These are phyloP conservation scores for Pachliopta kotzebuea DNA, from an alignment of 2,888 invertebrate species.

Conservation along the genomic window DNA sequence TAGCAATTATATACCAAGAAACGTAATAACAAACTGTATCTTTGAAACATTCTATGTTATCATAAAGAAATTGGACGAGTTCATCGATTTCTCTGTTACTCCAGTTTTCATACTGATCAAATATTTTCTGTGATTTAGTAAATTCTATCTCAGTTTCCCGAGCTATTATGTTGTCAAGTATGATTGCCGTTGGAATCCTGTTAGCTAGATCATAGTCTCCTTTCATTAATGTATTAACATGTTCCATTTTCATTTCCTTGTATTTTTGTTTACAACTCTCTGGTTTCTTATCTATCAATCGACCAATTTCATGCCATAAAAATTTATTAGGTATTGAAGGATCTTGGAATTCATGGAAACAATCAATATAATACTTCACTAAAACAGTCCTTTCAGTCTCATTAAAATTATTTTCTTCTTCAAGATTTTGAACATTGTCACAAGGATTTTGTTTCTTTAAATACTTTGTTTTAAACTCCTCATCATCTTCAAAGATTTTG, in stretches of 20 bases:
- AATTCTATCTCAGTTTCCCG: slow-evolving; percentile 52
- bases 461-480: slow-evolving; percentile 51
- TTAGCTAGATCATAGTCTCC: slow-evolving; percentile 49
- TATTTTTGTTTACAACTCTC: slow-evolving; percentile 56
- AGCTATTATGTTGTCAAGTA: slow-evolving; percentile 63
- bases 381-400: slow-evolving; percentile 58
- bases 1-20: slow-evolving; percentile 55
- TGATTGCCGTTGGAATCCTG: slow-evolving; percentile 55
- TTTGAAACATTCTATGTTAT: slow-evolving; percentile 63
- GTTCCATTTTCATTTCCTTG: slow-evolving; percentile 48
- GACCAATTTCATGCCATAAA: slow-evolving; percentile 68
- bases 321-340: slow-evolving; percentile 63
- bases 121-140: slow-evolving; percentile 31
- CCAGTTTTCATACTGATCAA: slow-evolving; percentile 42
- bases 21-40: slow-evolving; percentile 62
- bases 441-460: slow-evolving; percentile 6
- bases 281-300: slow-evolving; percentile 57
- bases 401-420: slow-evolving; percentile 47
- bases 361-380: slow-evolving; percentile 67
- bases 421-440: slow-evolving; percentile 8
- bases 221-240: slow-evolving; percentile 50
- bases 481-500: slow-evolving; percentile 59
- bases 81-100: slow-evolving; percentile 50
- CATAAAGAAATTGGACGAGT: slow-evolving; percentile 59
- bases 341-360: slow-evolving; percentile 67